A percentile compares a stretch with the other conserved stretches of the same genome.
These are phyloP conservation scores for Hypena proboscidalis DNA, from an alignment of 2,888 invertebrate genomes.

Conservation along the genomic window DNA sequence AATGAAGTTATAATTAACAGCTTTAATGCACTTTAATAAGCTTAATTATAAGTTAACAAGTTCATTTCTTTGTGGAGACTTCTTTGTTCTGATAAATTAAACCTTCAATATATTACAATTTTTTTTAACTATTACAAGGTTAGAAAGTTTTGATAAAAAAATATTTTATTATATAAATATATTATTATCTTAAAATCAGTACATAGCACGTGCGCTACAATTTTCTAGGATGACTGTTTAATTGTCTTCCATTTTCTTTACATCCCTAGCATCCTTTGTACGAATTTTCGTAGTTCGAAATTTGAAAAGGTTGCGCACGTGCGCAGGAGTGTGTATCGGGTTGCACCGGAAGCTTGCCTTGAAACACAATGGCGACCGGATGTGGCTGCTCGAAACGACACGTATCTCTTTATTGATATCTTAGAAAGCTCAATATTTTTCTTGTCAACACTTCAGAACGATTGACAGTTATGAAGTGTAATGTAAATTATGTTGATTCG, in stretches of 20 bases:
- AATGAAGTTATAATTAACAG: slow-evolving; percentile 16
- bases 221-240: neutral
- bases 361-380: slow-evolving; percentile 82
- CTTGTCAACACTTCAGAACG: slow-evolving; percentile 71
- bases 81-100: neutral
- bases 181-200: no score
- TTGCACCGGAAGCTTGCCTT: slow-evolving; percentile 80
- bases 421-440: slow-evolving; percentile 81
- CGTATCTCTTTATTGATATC: slow-evolving; percentile 84
- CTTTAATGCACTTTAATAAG: slow-evolving; percentile 10
- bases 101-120: no score
- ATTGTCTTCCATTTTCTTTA: slow-evolving; percentile 10
- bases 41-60: neutral
- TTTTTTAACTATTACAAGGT: neutral
- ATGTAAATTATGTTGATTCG: slow-evolving; percentile 56
- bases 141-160: no score
- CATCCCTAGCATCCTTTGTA: slow-evolving; percentile 53
- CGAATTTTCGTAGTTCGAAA: slow-evolving; percentile 69
- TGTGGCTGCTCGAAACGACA: slow-evolving; percentile 83
- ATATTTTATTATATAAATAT: no score
- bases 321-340: slow-evolving; percentile 84
- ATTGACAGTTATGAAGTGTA: slow-evolving; percentile 60
- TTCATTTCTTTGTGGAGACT: slow-evolving; percentile 1
- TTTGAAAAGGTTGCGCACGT: slow-evolving; percentile 84
- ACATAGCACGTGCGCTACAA: no score